phyloP scores from a whole-genome alignment of 2,888 invertebrate genomes.

The Tipula lateralis region DNA sequence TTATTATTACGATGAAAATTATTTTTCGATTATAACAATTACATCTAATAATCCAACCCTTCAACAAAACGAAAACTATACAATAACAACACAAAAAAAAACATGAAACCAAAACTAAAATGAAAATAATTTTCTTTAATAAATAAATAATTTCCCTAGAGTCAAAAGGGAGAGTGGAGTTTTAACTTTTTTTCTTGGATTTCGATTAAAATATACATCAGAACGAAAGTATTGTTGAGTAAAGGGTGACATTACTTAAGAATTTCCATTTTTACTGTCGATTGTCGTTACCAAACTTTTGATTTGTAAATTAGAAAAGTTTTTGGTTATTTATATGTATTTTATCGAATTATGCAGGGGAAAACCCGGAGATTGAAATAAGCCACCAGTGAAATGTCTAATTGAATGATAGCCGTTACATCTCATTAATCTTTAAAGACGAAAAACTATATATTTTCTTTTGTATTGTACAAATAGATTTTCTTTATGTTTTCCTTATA shows the following conservation, averaged over 20 bases:
- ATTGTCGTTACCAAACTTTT: neutral
- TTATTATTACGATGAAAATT: neutral
- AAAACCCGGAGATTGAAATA: neutral
- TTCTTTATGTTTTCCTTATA: neutral
- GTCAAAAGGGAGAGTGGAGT: neutral
- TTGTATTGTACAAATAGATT: neutral
- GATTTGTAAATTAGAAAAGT: constrained; percentile 7
- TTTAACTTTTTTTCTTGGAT: neutral
- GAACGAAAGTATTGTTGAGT: neutral
- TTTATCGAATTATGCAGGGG: neutral
- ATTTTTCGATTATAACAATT: constrained; percentile 14
- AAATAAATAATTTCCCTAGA: constrained; percentile 4
- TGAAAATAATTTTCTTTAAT: neutral
- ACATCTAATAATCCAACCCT: constrained; percentile 1
- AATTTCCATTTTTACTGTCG: neutral
- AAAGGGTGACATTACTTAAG: constrained; percentile 1
- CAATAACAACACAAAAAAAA: neutral
- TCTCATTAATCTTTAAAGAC: neutral
- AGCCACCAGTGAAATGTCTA: neutral
- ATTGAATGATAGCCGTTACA: neutral
- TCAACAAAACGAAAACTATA: neutral
- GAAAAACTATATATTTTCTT: neutral
- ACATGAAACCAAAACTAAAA: neutral
- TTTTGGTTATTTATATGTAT: neutral
- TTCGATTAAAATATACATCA: neutral